A percentile compares a stretch with the other conserved stretches of the same genome.
Evolutionary conservation across 2,113 vertebrate species (phyloP).

Genomic region (Hippopotamus amphibius): DNA sequence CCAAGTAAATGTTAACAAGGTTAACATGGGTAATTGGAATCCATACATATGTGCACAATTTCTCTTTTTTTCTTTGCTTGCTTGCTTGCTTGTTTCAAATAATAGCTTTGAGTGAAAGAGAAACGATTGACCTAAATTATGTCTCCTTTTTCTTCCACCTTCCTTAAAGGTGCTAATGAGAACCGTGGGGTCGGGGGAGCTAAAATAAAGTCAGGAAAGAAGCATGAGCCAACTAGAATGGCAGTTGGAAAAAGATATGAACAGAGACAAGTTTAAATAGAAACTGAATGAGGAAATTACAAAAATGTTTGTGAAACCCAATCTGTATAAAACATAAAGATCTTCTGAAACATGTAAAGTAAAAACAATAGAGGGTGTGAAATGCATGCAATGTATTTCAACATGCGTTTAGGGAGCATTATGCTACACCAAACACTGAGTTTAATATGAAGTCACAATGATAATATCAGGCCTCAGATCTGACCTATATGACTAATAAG

Average conservation of each 20-base stretch:
- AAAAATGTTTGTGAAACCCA: not conserved
- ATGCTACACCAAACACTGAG: not conserved
- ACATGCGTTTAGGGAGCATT: not conserved
- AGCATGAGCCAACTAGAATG: not conserved
- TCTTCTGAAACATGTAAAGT: not conserved
- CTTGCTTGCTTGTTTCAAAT: conserved; percentile 5
- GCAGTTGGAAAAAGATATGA: not conserved
- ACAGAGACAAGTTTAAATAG: not conserved
- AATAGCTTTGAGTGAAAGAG: not conserved
- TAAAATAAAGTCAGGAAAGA: not conserved
- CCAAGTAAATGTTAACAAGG: not conserved
- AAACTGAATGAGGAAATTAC: conserved; percentile 22
- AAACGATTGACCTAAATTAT: conserved; percentile 38
- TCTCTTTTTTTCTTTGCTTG: not conserved
- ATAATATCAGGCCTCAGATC: not conserved
- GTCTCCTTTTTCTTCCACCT: not conserved
- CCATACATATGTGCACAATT: not conserved
- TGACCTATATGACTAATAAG: not conserved
- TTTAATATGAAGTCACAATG: not conserved
- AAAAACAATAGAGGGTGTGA: not conserved
- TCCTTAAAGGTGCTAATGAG: conserved; percentile 29
- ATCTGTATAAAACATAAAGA: not conserved
- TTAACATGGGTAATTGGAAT: not conserved
- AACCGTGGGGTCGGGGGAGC: not conserved
- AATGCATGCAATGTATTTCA: not conserved